These are phyloP conservation scores for Amblyornis subalaris DNA, from an alignment of 2,113 vertebrate genomes.

Conservation along the genomic window DNA sequence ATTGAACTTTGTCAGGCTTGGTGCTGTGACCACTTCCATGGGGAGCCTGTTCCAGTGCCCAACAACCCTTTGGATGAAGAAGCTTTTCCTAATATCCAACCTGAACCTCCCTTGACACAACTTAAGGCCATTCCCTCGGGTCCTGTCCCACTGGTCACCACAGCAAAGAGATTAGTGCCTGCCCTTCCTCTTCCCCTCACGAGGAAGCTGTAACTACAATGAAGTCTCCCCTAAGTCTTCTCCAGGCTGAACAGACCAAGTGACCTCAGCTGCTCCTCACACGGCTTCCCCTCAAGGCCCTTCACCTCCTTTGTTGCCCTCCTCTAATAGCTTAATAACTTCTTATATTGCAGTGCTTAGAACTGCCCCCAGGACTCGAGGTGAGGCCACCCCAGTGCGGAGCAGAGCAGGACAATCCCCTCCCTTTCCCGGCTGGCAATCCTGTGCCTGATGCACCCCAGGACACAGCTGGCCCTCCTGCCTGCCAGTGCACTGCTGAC, in stretches of 20 bases:
- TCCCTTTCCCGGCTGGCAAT: accelerated
- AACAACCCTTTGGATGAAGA: background rate
- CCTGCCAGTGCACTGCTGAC: background rate
- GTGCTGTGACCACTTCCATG: background rate
- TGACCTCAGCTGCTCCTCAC: background rate
- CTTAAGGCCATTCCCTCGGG: background rate
- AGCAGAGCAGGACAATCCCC: background rate
- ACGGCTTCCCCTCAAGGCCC: accelerated
- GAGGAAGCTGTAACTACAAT: background rate
- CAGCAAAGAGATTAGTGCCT: background rate
- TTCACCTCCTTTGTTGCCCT: background rate
- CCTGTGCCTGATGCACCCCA: background rate
- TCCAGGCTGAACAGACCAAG: background rate
- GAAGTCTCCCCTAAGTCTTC: background rate
- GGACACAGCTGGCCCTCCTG: accelerated
- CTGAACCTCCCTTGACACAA: background rate
- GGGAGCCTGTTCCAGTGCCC: background rate
- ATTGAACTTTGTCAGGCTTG: background rate
- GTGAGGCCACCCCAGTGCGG: accelerated
- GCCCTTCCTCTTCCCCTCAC: background rate
- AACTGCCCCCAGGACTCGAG: accelerated
- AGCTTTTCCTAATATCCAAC: background rate
- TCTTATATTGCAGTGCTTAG: accelerated
- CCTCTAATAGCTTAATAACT: background rate
- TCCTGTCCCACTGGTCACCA: background rate